A percentile compares a stretch with the other conserved stretches of the same genome.
Conservation (phyloP, 1,140 invertebrate genomes). For the Eufriesea mexicana region DNA sequence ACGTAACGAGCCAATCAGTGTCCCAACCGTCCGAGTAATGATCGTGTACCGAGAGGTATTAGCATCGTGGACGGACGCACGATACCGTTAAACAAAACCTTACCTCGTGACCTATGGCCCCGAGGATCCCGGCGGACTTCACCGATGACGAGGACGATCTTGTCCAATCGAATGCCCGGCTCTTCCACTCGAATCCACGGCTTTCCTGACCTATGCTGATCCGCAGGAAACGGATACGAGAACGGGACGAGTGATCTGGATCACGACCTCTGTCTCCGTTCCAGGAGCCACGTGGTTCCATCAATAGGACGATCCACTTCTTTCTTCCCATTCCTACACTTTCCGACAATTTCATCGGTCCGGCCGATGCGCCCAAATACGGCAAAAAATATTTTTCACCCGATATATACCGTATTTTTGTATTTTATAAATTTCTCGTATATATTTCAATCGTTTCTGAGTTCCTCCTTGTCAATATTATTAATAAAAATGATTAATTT, state of each 20-base stretch:
- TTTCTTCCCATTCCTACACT: too few species aligned
- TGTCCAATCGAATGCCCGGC: slow-evolving; percentile 40
- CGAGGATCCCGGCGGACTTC: slow-evolving; percentile 43
- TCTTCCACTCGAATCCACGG: slow-evolving; percentile 38
- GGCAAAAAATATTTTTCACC: too few species aligned
- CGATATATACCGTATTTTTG: too few species aligned
- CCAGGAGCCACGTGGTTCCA: neutral
- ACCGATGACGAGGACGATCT: slow-evolving; percentile 69
- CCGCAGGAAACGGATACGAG: neutral
- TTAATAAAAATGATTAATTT: too few species aligned
- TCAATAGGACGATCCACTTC: neutral
- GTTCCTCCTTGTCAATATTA: too few species aligned
- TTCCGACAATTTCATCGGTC: too few species aligned
- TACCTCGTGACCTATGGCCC: slow-evolving; percentile 75
- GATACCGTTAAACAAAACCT: slow-evolving; percentile 80
- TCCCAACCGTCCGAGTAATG: slow-evolving; percentile 75
- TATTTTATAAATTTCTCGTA: too few species aligned
- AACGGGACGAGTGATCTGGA: slow-evolving; percentile 43
- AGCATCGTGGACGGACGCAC: slow-evolving; percentile 74
- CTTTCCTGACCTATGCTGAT: slow-evolving; percentile 8
- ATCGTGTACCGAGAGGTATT: slow-evolving; percentile 78
- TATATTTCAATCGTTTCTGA: too few species aligned
- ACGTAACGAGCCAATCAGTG: slow-evolving; percentile 79
- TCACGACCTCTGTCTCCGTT: slow-evolving; percentile 48
- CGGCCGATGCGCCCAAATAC: too few species aligned